phyloP scores from a whole-genome alignment of 2,888 invertebrate species.

The Xanthia togata region DNA sequence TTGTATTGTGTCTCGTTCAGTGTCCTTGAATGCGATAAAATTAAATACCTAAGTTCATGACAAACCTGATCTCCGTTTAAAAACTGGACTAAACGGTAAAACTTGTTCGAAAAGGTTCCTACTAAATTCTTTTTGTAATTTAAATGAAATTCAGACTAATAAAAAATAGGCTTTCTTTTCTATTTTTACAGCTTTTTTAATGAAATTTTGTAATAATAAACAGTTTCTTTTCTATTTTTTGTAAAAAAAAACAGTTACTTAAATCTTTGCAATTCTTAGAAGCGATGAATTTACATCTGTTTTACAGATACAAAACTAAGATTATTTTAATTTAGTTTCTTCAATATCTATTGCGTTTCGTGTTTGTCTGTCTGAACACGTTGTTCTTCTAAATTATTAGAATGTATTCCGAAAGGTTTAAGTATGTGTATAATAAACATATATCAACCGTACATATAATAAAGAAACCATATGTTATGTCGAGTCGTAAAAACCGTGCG shows the following conservation, averaged over 20 bases:
- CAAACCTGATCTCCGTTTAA: conserved; percentile 8
- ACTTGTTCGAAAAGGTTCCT: not conserved
- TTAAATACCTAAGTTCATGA: not conserved
- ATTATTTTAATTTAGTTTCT: not conserved
- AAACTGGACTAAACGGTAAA: conserved; percentile 19
- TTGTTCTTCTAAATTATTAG: not conserved
- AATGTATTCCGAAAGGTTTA: not conserved
- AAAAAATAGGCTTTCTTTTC: conserved; percentile 1
- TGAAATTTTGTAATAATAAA: not conserved
- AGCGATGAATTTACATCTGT: not conserved
- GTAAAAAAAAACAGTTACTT: not conserved
- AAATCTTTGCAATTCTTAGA: no score
- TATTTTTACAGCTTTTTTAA: no score
- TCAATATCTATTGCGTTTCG: not conserved
- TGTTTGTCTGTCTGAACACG: not conserved
- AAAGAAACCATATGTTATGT: not conserved
- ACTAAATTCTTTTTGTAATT: conserved; percentile 6
- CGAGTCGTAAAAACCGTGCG: not conserved
- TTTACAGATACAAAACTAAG: not conserved
- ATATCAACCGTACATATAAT: not conserved
- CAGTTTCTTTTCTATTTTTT: not conserved
- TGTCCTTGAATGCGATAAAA: not conserved
- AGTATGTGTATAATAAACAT: not conserved
- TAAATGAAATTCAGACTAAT: conserved; percentile 6
- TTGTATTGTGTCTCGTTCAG: no score